Percentiles rank a stretch among this genome's conserved stretches.
phyloP scores from a whole-genome alignment of 2,113 vertebrate species.

The Oceanodroma tethys region DNA sequence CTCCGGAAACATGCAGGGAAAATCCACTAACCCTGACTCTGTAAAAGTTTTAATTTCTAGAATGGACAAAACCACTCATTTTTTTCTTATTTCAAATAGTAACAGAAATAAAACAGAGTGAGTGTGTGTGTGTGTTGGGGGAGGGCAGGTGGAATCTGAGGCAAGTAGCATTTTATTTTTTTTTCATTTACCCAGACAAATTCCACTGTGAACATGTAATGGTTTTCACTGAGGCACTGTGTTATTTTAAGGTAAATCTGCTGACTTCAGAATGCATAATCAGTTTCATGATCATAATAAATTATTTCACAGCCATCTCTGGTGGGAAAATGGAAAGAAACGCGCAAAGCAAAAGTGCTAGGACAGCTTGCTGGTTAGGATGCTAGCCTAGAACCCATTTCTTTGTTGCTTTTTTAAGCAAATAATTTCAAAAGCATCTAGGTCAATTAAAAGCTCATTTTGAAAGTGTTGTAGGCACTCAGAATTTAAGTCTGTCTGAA shows the following conservation, averaged over 20 bases:
- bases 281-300: constrained; percentile 18
- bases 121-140: not conserved
- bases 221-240: constrained; percentile 33
- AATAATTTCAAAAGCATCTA: not conserved
- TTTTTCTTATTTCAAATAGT: not conserved
- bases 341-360: not conserved
- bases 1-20: not conserved
- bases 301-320: not conserved
- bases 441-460: not conserved
- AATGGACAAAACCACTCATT: not conserved
- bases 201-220: constrained; percentile 47
- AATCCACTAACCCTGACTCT: not conserved
- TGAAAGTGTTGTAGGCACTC: not conserved
- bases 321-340: constrained; percentile 13
- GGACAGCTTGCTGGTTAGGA: not conserved
- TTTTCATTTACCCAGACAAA: not conserved
- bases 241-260: constrained; percentile 58
- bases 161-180: not conserved
- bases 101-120: not conserved
- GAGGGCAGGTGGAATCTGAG: not conserved
- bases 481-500: not conserved
- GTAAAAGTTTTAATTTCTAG: not conserved
- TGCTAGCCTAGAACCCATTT: not conserved
- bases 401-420: not conserved
- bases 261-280: constrained; percentile 54